Evolutionary conservation across 2,888 invertebrate species (phyloP).

Genomic region (Coenonympha glycerion): DNA sequence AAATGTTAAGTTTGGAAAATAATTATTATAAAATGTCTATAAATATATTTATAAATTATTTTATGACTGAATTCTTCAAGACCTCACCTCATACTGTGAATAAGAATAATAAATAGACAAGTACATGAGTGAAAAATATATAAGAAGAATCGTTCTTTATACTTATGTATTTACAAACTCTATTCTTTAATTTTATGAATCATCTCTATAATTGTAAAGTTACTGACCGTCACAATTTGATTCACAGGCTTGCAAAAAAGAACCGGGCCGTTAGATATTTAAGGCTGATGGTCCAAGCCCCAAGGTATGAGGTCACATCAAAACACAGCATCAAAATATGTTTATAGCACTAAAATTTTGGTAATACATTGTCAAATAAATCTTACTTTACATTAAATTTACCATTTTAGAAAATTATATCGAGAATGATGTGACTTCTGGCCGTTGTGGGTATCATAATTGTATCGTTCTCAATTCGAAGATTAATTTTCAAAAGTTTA

Average conservation of each 20-base stretch:
- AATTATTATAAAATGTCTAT: not conserved
- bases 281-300: no score
- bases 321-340: no score
- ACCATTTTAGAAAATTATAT: no score
- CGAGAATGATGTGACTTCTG: no score
- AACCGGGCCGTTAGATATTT: no score
- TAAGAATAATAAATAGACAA: not conserved
- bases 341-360: no score
- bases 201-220: not conserved
- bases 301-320: no score
- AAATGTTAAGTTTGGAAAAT: not conserved
- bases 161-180: not conserved
- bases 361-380: no score
- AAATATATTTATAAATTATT: not conserved
- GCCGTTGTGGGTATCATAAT: no score
- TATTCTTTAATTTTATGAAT: not conserved
- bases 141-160: not conserved
- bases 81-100: not conserved
- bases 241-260: not conserved
- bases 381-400: no score
- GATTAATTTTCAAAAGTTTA: no score
- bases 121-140: not conserved
- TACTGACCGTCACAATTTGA: not conserved
- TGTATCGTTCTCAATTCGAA: no score
- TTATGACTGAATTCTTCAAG: not conserved